Evolutionary conservation across 1,140 invertebrate species (phyloP).

Genomic region (Temnothorax curvispinosus): DNA sequence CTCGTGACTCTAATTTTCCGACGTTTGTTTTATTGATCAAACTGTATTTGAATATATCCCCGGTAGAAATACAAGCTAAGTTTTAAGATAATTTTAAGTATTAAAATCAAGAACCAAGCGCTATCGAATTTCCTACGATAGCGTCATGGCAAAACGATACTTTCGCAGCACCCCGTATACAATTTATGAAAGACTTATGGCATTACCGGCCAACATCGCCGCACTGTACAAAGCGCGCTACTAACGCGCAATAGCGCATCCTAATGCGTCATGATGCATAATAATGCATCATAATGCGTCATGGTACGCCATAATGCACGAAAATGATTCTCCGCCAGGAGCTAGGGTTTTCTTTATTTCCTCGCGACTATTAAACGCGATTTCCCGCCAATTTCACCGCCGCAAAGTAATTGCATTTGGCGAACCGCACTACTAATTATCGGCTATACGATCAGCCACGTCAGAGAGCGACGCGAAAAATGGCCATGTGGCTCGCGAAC

Average conservation of each 20-base stretch:
- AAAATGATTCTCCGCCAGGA: slow-evolving; percentile 61
- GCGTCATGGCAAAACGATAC: not conserved
- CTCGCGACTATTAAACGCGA: slow-evolving; percentile 66
- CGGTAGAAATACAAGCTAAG: not conserved
- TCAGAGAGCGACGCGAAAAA: slow-evolving; percentile 29
- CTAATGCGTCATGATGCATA: slow-evolving; percentile 72
- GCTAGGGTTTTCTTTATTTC: slow-evolving; percentile 70
- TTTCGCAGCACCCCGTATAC: slow-evolving; percentile 9
- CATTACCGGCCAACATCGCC: slow-evolving; percentile 50
- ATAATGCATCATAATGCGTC: slow-evolving; percentile 68
- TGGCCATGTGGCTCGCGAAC: not conserved
- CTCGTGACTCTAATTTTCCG: not conserved
- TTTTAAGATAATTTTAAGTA: slow-evolving; percentile 11
- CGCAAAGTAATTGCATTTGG: slow-evolving; percentile 66
- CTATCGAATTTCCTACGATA: not conserved
- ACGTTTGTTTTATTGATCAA: slow-evolving; percentile 17
- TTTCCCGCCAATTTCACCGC: slow-evolving; percentile 59
- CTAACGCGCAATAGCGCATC: slow-evolving; percentile 57
- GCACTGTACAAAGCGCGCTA: slow-evolving; percentile 49
- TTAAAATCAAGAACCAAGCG: not conserved
- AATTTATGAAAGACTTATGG: slow-evolving; percentile 58
- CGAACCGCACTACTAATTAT: slow-evolving; percentile 63
- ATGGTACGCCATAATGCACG: slow-evolving; percentile 63
- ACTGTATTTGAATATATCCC: not conserved
- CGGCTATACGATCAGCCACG: slow-evolving; percentile 34